Percentiles rank a stretch among this genome's conserved stretches.
These are phyloP conservation scores for Drosophila baimaii DNA, from an alignment of 1,140 invertebrate species.

Conservation along the genomic window DNA sequence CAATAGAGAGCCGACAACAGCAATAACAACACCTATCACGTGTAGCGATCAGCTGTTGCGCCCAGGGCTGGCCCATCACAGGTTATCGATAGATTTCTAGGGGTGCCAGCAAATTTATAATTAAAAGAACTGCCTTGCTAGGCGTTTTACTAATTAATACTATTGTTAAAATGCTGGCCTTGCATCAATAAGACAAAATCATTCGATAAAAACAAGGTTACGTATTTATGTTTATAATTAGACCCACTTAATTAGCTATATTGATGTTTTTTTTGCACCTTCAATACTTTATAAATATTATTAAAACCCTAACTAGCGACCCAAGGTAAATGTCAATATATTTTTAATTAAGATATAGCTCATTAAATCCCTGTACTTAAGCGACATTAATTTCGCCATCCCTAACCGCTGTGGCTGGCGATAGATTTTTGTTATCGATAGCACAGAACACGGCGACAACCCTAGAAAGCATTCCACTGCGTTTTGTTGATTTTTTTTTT, in stretches of 20 bases:
- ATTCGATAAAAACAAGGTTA: not conserved
- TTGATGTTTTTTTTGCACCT: not conserved
- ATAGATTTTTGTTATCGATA: conserved; percentile 1
- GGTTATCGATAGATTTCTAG: conserved; percentile 21
- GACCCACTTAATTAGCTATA: no score
- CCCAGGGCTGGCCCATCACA: not conserved
- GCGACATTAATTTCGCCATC: not conserved
- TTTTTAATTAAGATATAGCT: not conserved
- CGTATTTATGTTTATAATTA: not conserved
- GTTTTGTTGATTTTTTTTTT: conserved; percentile 40
- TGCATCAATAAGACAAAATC: not conserved
- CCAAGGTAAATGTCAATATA: not conserved
- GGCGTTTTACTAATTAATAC: not conserved
- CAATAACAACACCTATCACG: conserved; percentile 59
- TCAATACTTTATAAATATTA: not conserved
- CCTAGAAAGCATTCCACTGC: conserved; percentile 42
- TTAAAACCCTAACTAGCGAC: no score
- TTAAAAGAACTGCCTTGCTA: no score
- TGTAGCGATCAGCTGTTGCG: conserved; percentile 46
- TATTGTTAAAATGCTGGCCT: no score
- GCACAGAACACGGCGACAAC: conserved; percentile 34
- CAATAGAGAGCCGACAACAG: conserved; percentile 6
- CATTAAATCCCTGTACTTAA: not conserved
- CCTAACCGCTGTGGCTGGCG: not conserved
- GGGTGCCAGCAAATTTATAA: not conserved